Evolutionary conservation across 2,888 invertebrate species (phyloP), one percentile per base, ranked within the genome.

Genomic region (Agonopterix arenella): DNA sequence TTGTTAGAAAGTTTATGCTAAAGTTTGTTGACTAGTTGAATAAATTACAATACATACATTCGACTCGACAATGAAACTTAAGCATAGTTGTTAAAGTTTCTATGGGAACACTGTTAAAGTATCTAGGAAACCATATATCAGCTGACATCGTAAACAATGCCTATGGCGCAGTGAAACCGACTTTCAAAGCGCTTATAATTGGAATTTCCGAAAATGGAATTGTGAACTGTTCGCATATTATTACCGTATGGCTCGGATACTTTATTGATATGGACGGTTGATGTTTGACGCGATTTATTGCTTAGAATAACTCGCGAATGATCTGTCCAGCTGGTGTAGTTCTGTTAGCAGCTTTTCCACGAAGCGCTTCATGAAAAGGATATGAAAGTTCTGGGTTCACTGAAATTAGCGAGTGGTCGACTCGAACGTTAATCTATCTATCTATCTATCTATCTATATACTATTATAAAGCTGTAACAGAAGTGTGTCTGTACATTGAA

Each of bases 41-140:
- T 76, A 76, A 67, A 76, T 77, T 72, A 73, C 67, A 72, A 68
- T 74, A 69, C 66, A 71, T 70, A 5, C 28, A 75, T 72, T 70
- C 68, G 59, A 66, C 57, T 65, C 62, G 66, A 68, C 70, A 73
- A 69, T 68, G 65, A 66, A 70, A 63, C 56, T 64, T 62, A 60
- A 56, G 57, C 52, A 57, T 59, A 49, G 59, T 59, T 61, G 54
- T 66, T 60, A 61, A 60, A 55, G 45, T 56, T 52, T 51, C 53
- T 59, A 44, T 16, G 16, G 55, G 62, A 61, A 64, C 40, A 40
- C 10, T 9, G 40, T 40, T 40, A n/a, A 40, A 40, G 40, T 40
- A 40, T 64, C 70, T 66, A 70, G 70, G 63, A 64, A 68, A 66
- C 66, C 62, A 72, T 76, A 75, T 62, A 72, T 73, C 68, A 73